Conservation (phyloP, 2,113 vertebrate genomes). For the Lepus europaeus region DNA sequence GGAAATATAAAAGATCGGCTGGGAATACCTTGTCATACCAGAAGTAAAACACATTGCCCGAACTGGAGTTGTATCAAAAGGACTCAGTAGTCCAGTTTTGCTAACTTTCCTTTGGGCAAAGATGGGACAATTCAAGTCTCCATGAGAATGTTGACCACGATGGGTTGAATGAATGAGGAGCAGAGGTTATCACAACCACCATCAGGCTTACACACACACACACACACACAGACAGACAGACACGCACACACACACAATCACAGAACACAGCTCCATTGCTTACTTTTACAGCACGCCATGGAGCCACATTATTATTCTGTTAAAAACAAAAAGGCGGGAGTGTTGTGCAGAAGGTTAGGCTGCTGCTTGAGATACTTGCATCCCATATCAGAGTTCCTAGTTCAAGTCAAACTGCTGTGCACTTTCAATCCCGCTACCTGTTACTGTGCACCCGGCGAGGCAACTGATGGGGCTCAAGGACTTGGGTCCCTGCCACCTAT, state of each 20-base stretch:
- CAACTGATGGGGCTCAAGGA: no score
- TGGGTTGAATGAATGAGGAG: not conserved
- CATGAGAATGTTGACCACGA: not conserved
- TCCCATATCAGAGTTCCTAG: no score
- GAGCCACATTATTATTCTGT: not conserved
- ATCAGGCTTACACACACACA: not conserved
- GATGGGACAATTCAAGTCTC: not conserved
- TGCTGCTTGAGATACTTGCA: no score
- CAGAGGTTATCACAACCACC: not conserved
- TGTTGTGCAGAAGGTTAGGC: no score
- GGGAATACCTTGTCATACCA: not conserved
- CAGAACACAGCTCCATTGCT: not conserved
- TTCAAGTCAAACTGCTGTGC: no score
- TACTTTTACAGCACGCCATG: not conserved
- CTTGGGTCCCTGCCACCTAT: no score
- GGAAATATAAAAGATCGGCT: not conserved
- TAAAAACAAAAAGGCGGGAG: not conserved
- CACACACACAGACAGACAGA: not conserved
- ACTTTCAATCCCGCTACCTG: no score
- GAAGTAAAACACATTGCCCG: not conserved
- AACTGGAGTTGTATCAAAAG: not conserved
- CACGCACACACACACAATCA: not conserved
- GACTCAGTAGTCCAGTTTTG: not conserved
- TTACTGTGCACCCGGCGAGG: no score
- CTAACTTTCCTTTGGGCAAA: not conserved